phyloP scores from a whole-genome alignment of 2,888 invertebrate species.

The Cheilosia grossa region DNA sequence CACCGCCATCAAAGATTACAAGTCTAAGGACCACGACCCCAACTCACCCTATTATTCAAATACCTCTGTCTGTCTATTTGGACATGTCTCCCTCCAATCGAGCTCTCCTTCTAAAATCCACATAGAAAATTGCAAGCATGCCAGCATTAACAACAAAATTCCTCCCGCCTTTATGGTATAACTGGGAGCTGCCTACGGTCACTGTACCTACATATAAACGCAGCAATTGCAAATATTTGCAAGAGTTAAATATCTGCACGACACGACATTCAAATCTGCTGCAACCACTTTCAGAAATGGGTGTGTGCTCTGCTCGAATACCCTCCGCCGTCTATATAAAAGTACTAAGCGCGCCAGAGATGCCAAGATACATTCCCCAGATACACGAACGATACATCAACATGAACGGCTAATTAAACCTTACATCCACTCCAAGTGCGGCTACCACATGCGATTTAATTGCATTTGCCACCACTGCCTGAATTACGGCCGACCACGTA shows the following conservation, averaged over 20 bases:
- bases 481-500: conserved; percentile 70
- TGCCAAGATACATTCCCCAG: conserved; percentile 74
- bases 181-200: background rate
- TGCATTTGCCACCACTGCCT: conserved; percentile 74
- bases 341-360: conserved; percentile 62
- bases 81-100: too few relatives aligned
- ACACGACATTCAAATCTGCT: conserved; percentile 63
- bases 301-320: conserved; percentile 62
- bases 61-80: too few relatives aligned
- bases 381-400: conserved; percentile 74
- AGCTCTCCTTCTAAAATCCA: background rate
- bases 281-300: conserved; percentile 62
- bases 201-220: conserved; percentile 9
- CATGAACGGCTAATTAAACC: conserved; percentile 74
- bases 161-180: conserved; percentile 43
- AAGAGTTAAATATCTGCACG: conserved; percentile 65
- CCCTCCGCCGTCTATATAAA: conserved; percentile 12
- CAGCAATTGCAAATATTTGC: conserved; percentile 69
- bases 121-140: conserved; percentile 44
- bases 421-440: conserved; percentile 72
- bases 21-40: too few relatives aligned
- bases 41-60: too few relatives aligned
- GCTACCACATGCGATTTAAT: conserved; percentile 75
- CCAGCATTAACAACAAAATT: conserved; percentile 48
- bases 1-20: too few relatives aligned